A percentile compares a stretch with the other conserved stretches of the same genome.
Evolutionary conservation across 2,888 invertebrate species (phyloP).

Genomic region (Alentia gelatinosa): DNA sequence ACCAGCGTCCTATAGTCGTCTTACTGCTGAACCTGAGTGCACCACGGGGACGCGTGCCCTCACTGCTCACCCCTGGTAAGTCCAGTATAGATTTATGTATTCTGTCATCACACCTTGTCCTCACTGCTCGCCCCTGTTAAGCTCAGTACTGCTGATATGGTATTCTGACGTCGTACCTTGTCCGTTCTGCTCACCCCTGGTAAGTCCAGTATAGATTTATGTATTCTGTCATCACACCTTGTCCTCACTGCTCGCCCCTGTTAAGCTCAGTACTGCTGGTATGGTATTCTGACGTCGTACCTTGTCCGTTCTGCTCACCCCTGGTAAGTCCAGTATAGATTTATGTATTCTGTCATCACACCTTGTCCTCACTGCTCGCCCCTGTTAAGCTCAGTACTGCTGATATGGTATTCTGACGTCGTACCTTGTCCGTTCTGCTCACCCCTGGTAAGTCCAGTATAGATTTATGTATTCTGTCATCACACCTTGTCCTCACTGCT

Average conservation of each 20-base stretch:
- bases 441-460: conserved; percentile 86
- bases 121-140: not conserved
- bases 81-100: not conserved
- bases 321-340: conserved; percentile 84
- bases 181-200: conserved; percentile 87
- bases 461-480: no score
- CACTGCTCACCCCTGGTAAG: conserved; percentile 88
- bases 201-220: conserved; percentile 81
- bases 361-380: not conserved
- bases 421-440: conserved; percentile 83
- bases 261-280: not conserved
- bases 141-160: not conserved
- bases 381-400: not conserved
- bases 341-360: no score
- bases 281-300: no score
- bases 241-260: not conserved
- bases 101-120: not conserved
- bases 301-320: conserved; percentile 85
- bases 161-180: no score
- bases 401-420: no score
- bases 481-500: not conserved
- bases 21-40: conserved; percentile 93
- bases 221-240: no score
- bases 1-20: conserved; percentile 95
- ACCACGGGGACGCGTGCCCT: conserved; percentile 87